These are phyloP conservation scores for Lasioglossum oenotherae DNA, from an alignment of 2,888 invertebrate genomes.

Conservation along the genomic window DNA sequence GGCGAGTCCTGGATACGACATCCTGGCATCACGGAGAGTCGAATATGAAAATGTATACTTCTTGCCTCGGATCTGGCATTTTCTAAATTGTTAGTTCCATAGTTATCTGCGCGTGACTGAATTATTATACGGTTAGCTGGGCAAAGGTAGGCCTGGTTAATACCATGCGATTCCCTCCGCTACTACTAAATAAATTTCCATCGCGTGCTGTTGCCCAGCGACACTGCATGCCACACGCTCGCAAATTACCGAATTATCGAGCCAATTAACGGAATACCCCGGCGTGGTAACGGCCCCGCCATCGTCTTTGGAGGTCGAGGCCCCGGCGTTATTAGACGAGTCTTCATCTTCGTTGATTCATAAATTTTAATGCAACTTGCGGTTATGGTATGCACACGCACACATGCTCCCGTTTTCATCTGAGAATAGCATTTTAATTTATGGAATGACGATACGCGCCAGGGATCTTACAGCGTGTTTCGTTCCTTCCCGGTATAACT, in stretches of 20 bases:
- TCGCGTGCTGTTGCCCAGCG: slow-evolving; percentile 15
- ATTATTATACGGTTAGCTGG: slow-evolving; percentile 34
- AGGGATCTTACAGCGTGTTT: background rate
- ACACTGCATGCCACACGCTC: background rate
- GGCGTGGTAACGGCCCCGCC: background rate
- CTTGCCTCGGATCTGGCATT: slow-evolving; percentile 6
- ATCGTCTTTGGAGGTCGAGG: slow-evolving; percentile 9
- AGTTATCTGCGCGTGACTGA: slow-evolving; percentile 41
- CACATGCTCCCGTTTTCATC: background rate
- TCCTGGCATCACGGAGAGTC: slow-evolving; percentile 23
- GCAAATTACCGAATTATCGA: slow-evolving; percentile 41
- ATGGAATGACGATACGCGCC: slow-evolving; percentile 5
- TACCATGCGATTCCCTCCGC: background rate
- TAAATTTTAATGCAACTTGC: slow-evolving; percentile 27
- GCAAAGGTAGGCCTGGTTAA: slow-evolving; percentile 21
- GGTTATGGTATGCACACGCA: slow-evolving; percentile 7
- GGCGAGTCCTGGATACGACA: background rate
- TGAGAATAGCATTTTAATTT: slow-evolving; percentile 31
- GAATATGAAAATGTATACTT: slow-evolving; percentile 37
- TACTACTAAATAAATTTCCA: slow-evolving; percentile 24
- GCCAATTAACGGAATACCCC: slow-evolving; percentile 25
- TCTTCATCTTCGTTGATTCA: slow-evolving; percentile 8
- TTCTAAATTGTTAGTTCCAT: slow-evolving; percentile 35
- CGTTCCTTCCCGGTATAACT: background rate
- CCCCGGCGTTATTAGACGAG: slow-evolving; percentile 13